phyloP scores from a whole-genome alignment of 2,113 vertebrate genomes.

The Noctilio leporinus region DNA sequence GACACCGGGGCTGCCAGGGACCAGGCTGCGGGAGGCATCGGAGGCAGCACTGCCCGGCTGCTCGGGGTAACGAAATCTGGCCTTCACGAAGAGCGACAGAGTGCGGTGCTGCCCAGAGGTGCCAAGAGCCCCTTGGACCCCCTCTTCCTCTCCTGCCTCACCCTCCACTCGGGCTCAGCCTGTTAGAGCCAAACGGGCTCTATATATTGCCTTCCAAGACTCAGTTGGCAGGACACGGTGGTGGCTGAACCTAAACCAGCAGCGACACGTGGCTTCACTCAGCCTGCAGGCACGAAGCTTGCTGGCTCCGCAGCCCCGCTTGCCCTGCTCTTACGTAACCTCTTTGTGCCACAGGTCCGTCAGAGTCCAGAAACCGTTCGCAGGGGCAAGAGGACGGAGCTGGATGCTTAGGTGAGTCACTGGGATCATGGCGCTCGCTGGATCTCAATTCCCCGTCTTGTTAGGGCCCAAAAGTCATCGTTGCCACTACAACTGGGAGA shows the following conservation, averaged over 20 bases:
- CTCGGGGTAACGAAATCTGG: neutral
- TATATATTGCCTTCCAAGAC: slow-evolving; percentile 38
- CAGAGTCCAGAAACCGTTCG: neutral
- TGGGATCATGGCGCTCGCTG: neutral
- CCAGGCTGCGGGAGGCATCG: neutral
- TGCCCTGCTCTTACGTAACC: neutral
- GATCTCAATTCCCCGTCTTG: neutral
- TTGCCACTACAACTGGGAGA: neutral
- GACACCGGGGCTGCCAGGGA: neutral
- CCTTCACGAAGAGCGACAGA: neutral
- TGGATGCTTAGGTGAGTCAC: neutral
- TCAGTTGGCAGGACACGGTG: neutral
- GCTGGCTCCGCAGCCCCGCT: neutral
- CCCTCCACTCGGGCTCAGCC: neutral
- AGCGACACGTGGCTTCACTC: slow-evolving; percentile 37
- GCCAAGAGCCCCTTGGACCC: slow-evolving; percentile 30
- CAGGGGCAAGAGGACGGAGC: neutral
- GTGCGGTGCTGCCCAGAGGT: neutral
- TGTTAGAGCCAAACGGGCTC: slow-evolving; percentile 5
- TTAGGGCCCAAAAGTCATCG: neutral
- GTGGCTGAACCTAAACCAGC: slow-evolving; percentile 25
- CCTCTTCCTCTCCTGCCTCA: neutral
- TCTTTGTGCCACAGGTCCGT: neutral
- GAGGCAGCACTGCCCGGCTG: slow-evolving; percentile 40
- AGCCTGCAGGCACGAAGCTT: neutral